phyloP scores from a whole-genome alignment of 2,113 vertebrate species.

The Epinephelus lanceolatus region DNA sequence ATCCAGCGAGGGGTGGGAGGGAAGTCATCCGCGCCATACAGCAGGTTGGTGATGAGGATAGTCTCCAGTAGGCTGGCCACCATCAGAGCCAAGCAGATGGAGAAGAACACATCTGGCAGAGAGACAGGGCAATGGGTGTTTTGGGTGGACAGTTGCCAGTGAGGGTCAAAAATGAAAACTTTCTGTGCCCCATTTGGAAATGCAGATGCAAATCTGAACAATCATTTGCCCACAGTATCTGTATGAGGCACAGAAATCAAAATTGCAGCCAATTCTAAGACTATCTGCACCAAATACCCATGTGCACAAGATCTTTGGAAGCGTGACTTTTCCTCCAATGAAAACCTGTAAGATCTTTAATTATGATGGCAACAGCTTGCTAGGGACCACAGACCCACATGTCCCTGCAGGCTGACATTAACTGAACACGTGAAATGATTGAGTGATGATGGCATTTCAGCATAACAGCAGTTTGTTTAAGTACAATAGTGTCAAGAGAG shows the following conservation, averaged over 20 bases:
- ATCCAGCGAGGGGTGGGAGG: conserved; percentile 71
- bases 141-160: background rate
- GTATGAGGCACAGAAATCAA: background rate
- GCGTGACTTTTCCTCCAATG: background rate
- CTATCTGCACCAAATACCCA: background rate
- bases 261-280: background rate
- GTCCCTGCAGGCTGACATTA: background rate
- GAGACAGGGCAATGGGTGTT: background rate
- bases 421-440: background rate
- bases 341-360: background rate
- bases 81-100: conserved; percentile 81
- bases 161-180: background rate
- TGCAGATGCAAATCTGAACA: background rate
- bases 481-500: no score
- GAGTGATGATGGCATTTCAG: background rate
- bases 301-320: background rate
- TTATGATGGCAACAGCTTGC: background rate
- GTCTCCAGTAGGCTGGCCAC: conserved; percentile 83
- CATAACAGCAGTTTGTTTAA: background rate
- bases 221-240: background rate
- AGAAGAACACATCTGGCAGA: conserved; percentile 79
- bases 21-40: conserved; percentile 52
- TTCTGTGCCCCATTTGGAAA: background rate
- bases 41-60: conserved; percentile 78
- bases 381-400: background rate